Base-by-base conservation (phyloP, 2,888 invertebrate genomes). In the Podabrus alpinus region DNA sequence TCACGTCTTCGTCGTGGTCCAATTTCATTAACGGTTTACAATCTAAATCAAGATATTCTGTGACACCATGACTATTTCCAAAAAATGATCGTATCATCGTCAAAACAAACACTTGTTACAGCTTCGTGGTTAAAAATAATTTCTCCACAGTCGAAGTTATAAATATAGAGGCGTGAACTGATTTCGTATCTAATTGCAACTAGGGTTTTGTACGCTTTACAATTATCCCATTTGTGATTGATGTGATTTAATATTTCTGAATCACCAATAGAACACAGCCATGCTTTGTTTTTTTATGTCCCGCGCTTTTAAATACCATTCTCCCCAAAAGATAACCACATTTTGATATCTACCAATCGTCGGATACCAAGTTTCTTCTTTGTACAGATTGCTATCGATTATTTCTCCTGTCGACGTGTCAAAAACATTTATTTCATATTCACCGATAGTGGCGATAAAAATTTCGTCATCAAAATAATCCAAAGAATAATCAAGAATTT, bases 231-330 rank as follows among this genome's bases (percentile, higher is more conserved):
- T 0, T 13, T 1, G 4, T 13, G 4, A 3, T 5, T 1, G 3
- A 3, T 1, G 4, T 29, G 2, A 3, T 13, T 7, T 3, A 7
- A 1, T 1, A 2, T 3, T 13, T 1, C 13, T 1, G 1, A 3
- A 1, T 13, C 13, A 10, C 13, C 5, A 13, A 13, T 29, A 29
- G 0, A 4, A 13, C 29, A 29, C 3, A n/a, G 1, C 29, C 29
- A 29, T 5, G 13, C 5, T 29, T 13, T 29, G 13, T 3, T 4
- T 29, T n/a, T 13, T 1, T 4, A 29, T 29, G 5, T 29, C 4
- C 29, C 29, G 13, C 4, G 13, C 29, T 5, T 2, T 3, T 5
- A 29, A n/a, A 0, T 4, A 13, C 4, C 0, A 0, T 3, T 13
- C 3, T 1, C 29, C 29, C 13, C 4, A n/a, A 29, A 29, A 4